A percentile compares a stretch with the other conserved stretches of the same genome.
Conservation (phyloP, 2,113 vertebrate genomes). For the Collichthys lucidus region DNA sequence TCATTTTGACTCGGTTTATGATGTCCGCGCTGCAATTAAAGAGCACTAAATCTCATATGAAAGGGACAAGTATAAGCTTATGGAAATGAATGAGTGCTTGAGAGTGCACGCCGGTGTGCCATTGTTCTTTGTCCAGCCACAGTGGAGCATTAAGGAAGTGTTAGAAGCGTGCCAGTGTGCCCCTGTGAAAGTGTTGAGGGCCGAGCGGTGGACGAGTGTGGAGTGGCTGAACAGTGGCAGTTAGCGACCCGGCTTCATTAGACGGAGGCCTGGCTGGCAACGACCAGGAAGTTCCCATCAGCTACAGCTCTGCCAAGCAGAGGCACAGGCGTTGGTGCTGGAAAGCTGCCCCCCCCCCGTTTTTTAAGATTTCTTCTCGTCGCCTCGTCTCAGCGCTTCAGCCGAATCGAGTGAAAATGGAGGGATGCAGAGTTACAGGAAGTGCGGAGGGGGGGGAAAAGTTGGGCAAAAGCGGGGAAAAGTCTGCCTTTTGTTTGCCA, state of each 20-base stretch:
- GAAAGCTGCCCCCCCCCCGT: conserved; percentile 50
- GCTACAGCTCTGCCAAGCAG: conserved; percentile 69
- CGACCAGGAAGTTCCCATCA: conserved; percentile 74
- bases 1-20: conserved; percentile 28
- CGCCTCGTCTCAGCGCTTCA: conserved; percentile 30
- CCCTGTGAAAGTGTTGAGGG: conserved; percentile 78
- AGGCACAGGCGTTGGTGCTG: conserved; percentile 60
- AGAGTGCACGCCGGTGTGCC: conserved; percentile 61
- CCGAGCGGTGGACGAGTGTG: conserved; percentile 70
- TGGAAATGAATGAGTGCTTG: conserved; percentile 65
- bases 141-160: conserved; percentile 82
- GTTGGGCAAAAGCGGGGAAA: conserved; percentile 68
- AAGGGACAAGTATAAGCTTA: conserved; percentile 61
- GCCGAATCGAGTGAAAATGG: conserved; percentile 58
- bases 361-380: conserved; percentile 35
- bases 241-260: conserved; percentile 76
- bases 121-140: conserved; percentile 82
- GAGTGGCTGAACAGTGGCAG: conserved; percentile 78
- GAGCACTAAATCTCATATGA: conserved; percentile 36
- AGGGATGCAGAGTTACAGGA: conserved; percentile 70
- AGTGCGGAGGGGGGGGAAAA: conserved; percentile 39
- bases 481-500: conserved; percentile 81
- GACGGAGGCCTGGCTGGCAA: conserved; percentile 73
- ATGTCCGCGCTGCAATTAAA: conserved; percentile 18
- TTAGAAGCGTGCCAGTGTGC: conserved; percentile 80